Base-by-base conservation (phyloP, 1,140 invertebrate species). In the Lasaia peninsularis region DNA sequence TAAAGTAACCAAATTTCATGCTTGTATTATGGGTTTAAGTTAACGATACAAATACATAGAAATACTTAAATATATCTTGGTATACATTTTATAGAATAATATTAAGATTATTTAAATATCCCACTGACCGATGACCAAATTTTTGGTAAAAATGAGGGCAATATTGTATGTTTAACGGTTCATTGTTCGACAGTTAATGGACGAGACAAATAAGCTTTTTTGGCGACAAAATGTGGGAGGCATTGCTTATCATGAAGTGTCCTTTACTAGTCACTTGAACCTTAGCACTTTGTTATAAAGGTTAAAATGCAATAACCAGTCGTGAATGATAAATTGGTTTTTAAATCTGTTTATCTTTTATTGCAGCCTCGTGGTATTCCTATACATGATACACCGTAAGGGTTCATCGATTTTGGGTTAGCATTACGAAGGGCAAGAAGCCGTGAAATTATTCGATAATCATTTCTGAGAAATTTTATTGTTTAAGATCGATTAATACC, bases 151-250 rank as follows among this genome's bases (percentile, higher is more conserved):
- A 73, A 72, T 63, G 56, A 58, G 69, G 68, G 65, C 69, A 74
- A 67, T 64, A 67, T 70, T 80, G 78, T 80, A 68, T 71, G 66
- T 69, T 78, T 83, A 87, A 84, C 81, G 81, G 84, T 80, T 71
- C 68, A 80, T 78, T 78, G 75, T 78, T 71, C 71, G 57, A 60
- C 67, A 57, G 66, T 69, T 79, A 80, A 80, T 70, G 71, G 70
- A 78, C 65, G 66, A 74, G 75, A 80, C 78, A 85, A 87, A 85
- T 80, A 80, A 75, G 61, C 69, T 80, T 79, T 82, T 28, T 44
- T 44, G 18, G 37, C 37, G 37, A 44, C 37, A 44, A 44, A 44
- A 44, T 44, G 37, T 44, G 8, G 37, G 37, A 44, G 37, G 9
- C 37, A 16, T 44, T 44, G 37, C 18, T 20, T 16, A 44, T 14